A percentile compares a stretch with the other conserved stretches of the same genome.
Conservation (phyloP, 2,797 vertebrate genomes). For the Chiloscyllium punctatum region DNA sequence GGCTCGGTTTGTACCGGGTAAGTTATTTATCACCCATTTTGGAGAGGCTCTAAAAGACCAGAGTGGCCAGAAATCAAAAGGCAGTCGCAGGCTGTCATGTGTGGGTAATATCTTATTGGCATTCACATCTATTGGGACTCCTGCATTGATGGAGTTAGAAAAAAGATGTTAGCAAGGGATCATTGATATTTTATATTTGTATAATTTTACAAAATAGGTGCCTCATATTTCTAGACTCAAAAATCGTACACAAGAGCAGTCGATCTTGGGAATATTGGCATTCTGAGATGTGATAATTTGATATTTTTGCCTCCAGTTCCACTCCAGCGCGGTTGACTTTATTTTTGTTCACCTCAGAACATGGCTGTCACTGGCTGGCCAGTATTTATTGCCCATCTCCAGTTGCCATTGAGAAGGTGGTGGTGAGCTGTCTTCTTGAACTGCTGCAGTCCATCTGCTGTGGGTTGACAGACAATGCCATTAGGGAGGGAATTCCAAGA, state of each 20-base stretch:
- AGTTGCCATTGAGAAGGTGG: too few relatives aligned
- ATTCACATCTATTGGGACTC: background rate
- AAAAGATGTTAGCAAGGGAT: background rate
- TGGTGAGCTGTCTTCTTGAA: too few relatives aligned
- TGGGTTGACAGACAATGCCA: too few relatives aligned
- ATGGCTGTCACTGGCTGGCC: too few relatives aligned
- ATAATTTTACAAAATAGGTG: background rate
- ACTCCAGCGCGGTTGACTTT: background rate
- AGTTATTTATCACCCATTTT: conserved; percentile 38
- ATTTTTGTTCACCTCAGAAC: too few relatives aligned
- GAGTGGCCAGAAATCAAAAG: background rate
- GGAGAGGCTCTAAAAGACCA: background rate
- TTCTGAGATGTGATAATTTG: background rate
- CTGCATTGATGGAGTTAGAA: background rate
- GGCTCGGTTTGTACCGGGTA: conserved; percentile 95
- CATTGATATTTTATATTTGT: background rate
- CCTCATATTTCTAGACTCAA: background rate
- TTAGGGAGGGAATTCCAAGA: too few relatives aligned
- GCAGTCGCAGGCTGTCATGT: background rate
- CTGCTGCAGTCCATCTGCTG: too few relatives aligned
- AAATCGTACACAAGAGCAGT: background rate
- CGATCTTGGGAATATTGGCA: background rate
- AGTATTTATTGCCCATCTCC: too few relatives aligned
- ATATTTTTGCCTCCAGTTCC: background rate
- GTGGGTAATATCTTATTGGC: too few relatives aligned